A percentile compares a stretch with the other conserved stretches of the same genome.
phyloP scores from a whole-genome alignment of 2,113 vertebrate species.

The Lamprotornis superbus region DNA sequence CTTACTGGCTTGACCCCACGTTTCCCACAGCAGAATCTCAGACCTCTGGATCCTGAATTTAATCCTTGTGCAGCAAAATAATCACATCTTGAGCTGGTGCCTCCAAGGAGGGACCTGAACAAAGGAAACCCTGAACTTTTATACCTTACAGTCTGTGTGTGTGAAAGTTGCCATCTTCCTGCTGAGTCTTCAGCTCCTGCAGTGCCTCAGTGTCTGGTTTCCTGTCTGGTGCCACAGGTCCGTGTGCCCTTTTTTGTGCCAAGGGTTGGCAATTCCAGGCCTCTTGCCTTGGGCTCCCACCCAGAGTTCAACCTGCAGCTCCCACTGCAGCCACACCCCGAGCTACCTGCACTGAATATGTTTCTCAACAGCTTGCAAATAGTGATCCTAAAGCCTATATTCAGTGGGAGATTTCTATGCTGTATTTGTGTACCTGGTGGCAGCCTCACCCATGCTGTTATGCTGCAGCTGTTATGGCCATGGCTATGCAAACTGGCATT shows the following conservation, averaged over 20 bases:
- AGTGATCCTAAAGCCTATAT: neutral
- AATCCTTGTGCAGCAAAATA: neutral
- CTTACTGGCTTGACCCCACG: neutral
- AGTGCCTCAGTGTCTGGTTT: neutral
- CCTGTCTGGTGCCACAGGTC: neutral
- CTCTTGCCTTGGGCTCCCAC: fast-evolving
- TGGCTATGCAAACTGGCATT: neutral
- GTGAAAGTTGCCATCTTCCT: neutral
- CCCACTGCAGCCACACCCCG: fast-evolving
- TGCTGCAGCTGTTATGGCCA: neutral
- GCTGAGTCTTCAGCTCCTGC: fast-evolving
- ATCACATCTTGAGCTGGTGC: neutral
- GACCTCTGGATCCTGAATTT: neutral
- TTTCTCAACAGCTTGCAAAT: neutral
- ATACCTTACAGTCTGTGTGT: neutral
- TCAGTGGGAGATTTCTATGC: neutral
- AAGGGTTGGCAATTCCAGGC: neutral
- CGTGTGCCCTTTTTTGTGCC: neutral
- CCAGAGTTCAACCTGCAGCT: neutral
- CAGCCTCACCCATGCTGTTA: neutral
- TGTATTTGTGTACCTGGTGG: neutral
- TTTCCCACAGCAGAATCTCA: neutral
- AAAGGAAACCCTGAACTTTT: neutral
- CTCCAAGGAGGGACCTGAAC: neutral
- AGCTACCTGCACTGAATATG: neutral